Base-by-base conservation (phyloP, 2,113 vertebrate species). In the Cebidichthys violaceus region DNA sequence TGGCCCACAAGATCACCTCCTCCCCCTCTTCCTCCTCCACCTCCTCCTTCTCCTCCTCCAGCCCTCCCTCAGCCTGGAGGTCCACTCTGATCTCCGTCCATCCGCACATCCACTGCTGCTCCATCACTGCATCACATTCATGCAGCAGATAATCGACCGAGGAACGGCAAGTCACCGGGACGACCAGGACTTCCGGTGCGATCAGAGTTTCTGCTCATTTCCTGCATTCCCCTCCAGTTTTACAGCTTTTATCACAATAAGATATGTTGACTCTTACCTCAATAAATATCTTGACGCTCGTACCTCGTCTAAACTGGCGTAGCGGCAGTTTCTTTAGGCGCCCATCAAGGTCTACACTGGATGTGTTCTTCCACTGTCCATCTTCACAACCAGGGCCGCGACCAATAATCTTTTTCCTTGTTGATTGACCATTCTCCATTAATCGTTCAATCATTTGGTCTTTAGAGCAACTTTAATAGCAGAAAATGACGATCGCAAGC, bases 31-130 rank as follows among this genome's bases (percentile, higher is more conserved):
- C 59, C 41, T 70, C 68, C 47, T 57, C 71, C 65, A 61, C 77
- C 37, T 77, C 67, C 54, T 57, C 75, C 54, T 62, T 17, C 70
- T 33, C 64, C 39, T 59, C 54, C 52, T 50, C 52, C 71, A 29
- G 18, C 66, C 29, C 73, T 39, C 69, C 47, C 70, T 33, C 4
- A 47, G 62, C 82, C 70, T 37, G 76, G 65, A 77, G 81, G 67
- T 90, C 77, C 33, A 6, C 73, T 72, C 29, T 67, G 72, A 81
- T 72, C 78, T 83, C 76, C 37, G 60, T 82, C 78, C 86, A 61
- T 90, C 81, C 45, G 15, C 68, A 70, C 85, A 77, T 86, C 86
- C 83, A 24, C 84, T 69, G 79, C 80, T 79, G 83, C 83, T 91
- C n/a, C 81, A 74, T 82, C 82, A 39, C 79, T 7, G 82, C 89